A percentile compares a stretch with the other conserved stretches of the same genome.
phyloP scores from a whole-genome alignment of 1,140 invertebrate species.

The Penaeus japonicus region DNA sequence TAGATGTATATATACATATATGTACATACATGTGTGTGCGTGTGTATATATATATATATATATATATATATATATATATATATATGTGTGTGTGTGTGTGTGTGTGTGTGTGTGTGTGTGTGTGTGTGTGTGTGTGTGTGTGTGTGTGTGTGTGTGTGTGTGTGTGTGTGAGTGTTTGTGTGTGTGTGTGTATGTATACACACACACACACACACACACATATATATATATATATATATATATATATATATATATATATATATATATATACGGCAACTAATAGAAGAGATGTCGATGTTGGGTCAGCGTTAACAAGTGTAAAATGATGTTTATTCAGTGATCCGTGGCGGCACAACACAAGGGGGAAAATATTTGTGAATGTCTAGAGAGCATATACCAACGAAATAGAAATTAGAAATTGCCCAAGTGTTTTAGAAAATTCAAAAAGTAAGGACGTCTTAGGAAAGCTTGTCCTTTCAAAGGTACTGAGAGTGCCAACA shows the following conservation, averaged over 20 bases:
- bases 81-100: background rate
- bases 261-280: no score
- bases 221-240: background rate
- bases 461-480: no score
- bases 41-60: background rate
- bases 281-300: no score
- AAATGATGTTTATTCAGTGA: no score
- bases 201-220: background rate
- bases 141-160: background rate
- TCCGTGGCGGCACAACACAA: no score
- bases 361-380: no score
- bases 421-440: no score
- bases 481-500: no score
- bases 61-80: background rate
- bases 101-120: background rate
- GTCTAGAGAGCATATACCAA: no score
- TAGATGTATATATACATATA: background rate
- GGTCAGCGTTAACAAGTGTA: no score
- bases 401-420: no score
- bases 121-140: background rate
- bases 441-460: no score
- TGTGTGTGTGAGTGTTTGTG: background rate
- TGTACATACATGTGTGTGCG: background rate
- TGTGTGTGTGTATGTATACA: background rate
- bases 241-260: background rate